Conservation (phyloP, 1,140 invertebrate species). For the Drosophila lacteicornis region DNA sequence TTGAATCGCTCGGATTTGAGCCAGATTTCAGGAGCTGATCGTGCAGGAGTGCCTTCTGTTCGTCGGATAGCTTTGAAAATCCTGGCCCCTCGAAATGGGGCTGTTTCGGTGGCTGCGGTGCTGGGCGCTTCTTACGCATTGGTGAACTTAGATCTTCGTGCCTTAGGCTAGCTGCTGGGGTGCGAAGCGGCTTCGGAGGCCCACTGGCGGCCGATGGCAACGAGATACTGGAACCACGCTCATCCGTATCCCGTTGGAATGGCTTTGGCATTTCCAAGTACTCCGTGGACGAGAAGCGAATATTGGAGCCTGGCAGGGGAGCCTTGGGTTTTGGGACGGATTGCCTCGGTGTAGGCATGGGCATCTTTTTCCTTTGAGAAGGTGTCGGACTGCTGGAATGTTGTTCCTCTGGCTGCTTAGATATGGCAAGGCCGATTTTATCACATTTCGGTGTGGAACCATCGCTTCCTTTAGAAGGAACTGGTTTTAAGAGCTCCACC, state of each 20-base stretch:
- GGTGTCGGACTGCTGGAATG: conserved; percentile 36
- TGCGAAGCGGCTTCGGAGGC: conserved; percentile 83
- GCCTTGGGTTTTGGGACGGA: conserved; percentile 12
- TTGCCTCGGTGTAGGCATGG: conserved; percentile 87
- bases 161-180: conserved; percentile 45
- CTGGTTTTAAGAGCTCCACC: conserved; percentile 82
- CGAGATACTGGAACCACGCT: conserved; percentile 63
- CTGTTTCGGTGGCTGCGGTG: conserved; percentile 88
- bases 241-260: conserved; percentile 51
- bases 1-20: conserved; percentile 5
- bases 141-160: conserved; percentile 18
- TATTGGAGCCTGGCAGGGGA: background rate
- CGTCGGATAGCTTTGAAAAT: conserved; percentile 48
- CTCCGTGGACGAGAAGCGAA: conserved; percentile 10
- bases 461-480: conserved; percentile 4
- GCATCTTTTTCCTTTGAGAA: conserved; percentile 65
- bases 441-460: conserved; percentile 6
- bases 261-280: conserved; percentile 18
- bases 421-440: conserved; percentile 9
- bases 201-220: conserved; percentile 56
- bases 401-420: conserved; percentile 69
- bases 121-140: conserved; percentile 88
- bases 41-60: conserved; percentile 61
- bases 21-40: conserved; percentile 39
- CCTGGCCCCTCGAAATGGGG: conserved; percentile 34